A percentile compares a stretch with the other conserved stretches of the same genome.
phyloP scores from a whole-genome alignment of 2,888 invertebrate genomes.

The Pachymerium ferrugineum region DNA sequence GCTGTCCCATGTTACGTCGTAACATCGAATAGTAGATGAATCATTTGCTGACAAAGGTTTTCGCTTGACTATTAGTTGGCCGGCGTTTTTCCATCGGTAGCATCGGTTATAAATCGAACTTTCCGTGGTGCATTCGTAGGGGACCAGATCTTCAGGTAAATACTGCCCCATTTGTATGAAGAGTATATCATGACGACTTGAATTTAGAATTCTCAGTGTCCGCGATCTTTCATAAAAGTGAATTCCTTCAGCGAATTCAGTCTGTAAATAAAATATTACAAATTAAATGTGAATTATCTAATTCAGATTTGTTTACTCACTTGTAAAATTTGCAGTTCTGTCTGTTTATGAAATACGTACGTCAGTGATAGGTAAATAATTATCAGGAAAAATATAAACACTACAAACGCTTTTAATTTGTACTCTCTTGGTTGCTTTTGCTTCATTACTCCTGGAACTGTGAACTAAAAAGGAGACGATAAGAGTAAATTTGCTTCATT shows the following conservation, averaged over 20 bases:
- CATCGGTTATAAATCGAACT: slow-evolving; percentile 62
- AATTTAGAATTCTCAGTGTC: slow-evolving; percentile 65
- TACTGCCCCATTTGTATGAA: slow-evolving; percentile 58
- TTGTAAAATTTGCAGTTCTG: slow-evolving; percentile 57
- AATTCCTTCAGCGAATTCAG: slow-evolving; percentile 74
- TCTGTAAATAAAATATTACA: slow-evolving; percentile 47
- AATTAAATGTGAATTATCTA: neutral
- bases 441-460: slow-evolving; percentile 66
- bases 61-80: slow-evolving; percentile 56
- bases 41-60: neutral
- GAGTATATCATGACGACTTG: slow-evolving; percentile 64
- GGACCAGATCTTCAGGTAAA: slow-evolving; percentile 40
- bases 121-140: slow-evolving; percentile 52
- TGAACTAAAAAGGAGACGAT: slow-evolving; percentile 55
- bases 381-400: slow-evolving; percentile 70
- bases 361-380: slow-evolving; percentile 77
- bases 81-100: slow-evolving; percentile 72
- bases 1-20: slow-evolving; percentile 76
- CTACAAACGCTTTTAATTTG: slow-evolving; percentile 73
- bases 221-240: slow-evolving; percentile 73
- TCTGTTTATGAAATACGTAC: slow-evolving; percentile 74
- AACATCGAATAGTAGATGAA: slow-evolving; percentile 63
- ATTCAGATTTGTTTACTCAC: slow-evolving; percentile 40
- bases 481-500: neutral
- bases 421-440: slow-evolving; percentile 62